These are phyloP conservation scores for Steinernema hermaphroditum DNA, from an alignment of 2,888 invertebrate species.

Conservation along the genomic window DNA sequence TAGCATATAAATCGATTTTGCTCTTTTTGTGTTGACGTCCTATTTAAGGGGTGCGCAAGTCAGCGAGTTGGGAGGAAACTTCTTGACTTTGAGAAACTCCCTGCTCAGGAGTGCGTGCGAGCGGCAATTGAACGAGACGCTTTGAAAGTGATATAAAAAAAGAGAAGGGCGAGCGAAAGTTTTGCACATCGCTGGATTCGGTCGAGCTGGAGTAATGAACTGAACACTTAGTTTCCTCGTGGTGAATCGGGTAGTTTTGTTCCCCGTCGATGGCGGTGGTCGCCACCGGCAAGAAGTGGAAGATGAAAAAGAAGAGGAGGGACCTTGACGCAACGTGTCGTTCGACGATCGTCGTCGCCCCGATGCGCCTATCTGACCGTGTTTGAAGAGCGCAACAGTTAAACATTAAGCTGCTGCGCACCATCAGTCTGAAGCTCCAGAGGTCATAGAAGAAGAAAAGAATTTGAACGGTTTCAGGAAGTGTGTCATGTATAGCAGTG, in stretches of 20 bases:
- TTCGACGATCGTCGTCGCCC: slow-evolving; percentile 9
- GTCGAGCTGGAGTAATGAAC: slow-evolving; percentile 17
- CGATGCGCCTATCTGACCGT: slow-evolving; percentile 10
- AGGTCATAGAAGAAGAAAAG: too few species aligned
- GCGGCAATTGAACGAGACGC: neutral
- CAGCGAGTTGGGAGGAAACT: too few species aligned
- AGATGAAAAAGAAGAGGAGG: slow-evolving; percentile 13
- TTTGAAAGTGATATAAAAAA: neutral
- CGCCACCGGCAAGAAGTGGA: slow-evolving; percentile 3
- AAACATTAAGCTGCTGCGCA: neutral
- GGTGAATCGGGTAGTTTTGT: slow-evolving; percentile 28
- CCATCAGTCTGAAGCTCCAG: too few species aligned
- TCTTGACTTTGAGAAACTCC: neutral
- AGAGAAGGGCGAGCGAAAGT: slow-evolving; percentile 2
- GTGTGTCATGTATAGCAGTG: too few species aligned
- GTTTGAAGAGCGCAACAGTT: slow-evolving; percentile 28
- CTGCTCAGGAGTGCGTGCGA: neutral
- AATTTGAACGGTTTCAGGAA: too few species aligned
- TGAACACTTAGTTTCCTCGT: slow-evolving; percentile 23
- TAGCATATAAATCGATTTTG: slow-evolving; percentile 19
- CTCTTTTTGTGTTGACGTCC: neutral
- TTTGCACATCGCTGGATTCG: slow-evolving; percentile 6
- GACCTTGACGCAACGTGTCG: slow-evolving; percentile 31
- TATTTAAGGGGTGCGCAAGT: too few species aligned
- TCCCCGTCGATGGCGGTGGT: too few species aligned